These are phyloP conservation scores for Ctenomys sociabilis DNA, from an alignment of 2,113 vertebrate genomes.

Conservation along the genomic window DNA sequence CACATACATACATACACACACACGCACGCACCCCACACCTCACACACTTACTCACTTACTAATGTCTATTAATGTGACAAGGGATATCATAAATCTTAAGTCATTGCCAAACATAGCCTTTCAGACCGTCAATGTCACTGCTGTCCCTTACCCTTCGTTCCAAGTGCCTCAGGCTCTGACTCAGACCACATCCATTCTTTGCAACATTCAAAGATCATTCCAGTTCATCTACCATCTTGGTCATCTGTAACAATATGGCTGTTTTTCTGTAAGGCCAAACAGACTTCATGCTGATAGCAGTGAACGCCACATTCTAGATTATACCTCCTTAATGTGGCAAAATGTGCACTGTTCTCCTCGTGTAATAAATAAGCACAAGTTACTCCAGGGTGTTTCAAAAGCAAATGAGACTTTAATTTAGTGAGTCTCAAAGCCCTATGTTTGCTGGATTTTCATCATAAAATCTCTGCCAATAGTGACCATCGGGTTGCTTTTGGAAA, in stretches of 20 bases:
- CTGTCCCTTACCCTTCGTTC: background rate
- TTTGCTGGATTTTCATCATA: background rate
- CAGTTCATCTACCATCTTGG: background rate
- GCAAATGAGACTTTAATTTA: background rate
- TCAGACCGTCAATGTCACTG: background rate
- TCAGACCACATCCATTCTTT: background rate
- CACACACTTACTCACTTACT: too few relatives aligned
- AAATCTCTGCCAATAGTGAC: background rate
- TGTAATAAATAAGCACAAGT: background rate
- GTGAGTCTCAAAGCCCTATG: background rate
- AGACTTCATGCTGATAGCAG: background rate
- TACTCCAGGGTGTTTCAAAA: background rate
- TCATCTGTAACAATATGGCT: background rate
- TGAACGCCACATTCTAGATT: background rate
- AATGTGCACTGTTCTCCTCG: background rate
- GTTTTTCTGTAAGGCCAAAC: background rate
- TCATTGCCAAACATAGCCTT: background rate
- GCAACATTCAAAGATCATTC: slow-evolving; percentile 22
- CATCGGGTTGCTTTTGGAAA: background rate
- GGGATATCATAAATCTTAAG: background rate
- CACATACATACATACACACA: background rate
- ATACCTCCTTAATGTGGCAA: background rate
- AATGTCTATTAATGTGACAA: background rate
- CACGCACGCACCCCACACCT: too few relatives aligned
- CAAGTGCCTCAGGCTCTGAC: background rate